Evolutionary conservation across 1,140 invertebrate genomes (phyloP), one percentile per base, ranked within the genome.

Genomic region (Orchestia grillus): DNA sequence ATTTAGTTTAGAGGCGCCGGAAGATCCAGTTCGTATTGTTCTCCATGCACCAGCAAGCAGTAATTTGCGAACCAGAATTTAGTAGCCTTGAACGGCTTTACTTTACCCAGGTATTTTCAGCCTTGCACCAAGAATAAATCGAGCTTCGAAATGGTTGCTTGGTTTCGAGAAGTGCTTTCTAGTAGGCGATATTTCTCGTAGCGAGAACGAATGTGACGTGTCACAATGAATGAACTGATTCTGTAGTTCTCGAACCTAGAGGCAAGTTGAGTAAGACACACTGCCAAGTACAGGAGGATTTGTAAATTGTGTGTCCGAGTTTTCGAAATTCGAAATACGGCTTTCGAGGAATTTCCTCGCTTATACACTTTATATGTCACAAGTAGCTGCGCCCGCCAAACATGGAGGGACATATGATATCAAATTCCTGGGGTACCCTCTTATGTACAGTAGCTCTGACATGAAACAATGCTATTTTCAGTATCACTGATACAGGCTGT

Each of bases 191-290:
- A 90, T 90, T 90, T 90, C 88, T 41, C 88, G 88, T 44, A 4
- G n/a, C 42, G 88, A 90, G 43, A 90, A 90, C 43, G 88, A 90
- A 90, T 90, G 88, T 90, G 88, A 90, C 88, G 43, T 36, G 88
- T 90, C 88, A 90, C 88, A 90, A 90, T 90, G 43, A 90, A 90
- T 90, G 88, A 90, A 90, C 88, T 90, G 88, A 90, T 90, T 90
- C 88, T 90, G 88, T 90, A 90, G n/a, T 90, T 90, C 88, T 90
- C 43, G n/a, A 90, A 44, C 41, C 88, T 16, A 90, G n/a, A 41
- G 28, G 43, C n/a, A 90, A 44, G 41, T 41, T 41, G 43, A 44
- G 62, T 3, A 90, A 44, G 43, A 90, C 41, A 90, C n/a, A 90
- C 88, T 42, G 41, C 28, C 43, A 44, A 42, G 88, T 90, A 90